Conservation (phyloP, 2,797 vertebrate genomes). For the Schizopygopsis malacanthus region DNA sequence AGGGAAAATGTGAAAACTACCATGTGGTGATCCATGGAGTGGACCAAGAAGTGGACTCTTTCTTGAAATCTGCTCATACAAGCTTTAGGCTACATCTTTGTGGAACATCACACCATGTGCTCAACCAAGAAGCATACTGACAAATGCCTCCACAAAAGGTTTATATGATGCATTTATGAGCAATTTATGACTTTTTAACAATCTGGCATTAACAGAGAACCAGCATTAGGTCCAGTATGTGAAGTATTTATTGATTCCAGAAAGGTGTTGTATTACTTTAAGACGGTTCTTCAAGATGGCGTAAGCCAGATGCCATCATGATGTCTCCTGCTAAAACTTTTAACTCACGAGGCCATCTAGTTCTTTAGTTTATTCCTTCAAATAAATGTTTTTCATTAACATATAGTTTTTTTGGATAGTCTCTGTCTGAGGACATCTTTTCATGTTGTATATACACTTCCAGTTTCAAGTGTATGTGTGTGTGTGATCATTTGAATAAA, state of each 20-base stretch:
- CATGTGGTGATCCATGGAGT: not conserved
- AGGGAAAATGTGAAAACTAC: not conserved
- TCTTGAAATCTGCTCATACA: not conserved
- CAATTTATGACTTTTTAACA: not conserved
- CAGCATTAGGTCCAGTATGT: not conserved
- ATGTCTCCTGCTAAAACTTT: not conserved
- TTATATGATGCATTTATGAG: not conserved
- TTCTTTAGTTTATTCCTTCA: not conserved
- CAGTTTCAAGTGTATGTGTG: constrained; percentile 1
- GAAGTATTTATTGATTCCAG: constrained; percentile 13
- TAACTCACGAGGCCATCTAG: not conserved
- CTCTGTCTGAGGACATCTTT: not conserved
- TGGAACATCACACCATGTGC: not conserved
- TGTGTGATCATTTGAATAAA: constrained; percentile 12
- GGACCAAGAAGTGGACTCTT: not conserved
- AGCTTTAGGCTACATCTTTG: not conserved
- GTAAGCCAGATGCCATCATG: not conserved
- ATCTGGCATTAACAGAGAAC: not conserved
- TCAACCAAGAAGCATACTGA: not conserved
- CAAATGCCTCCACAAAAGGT: not conserved
- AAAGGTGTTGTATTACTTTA: constrained; percentile 17
- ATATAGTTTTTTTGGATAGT: not conserved
- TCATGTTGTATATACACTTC: not conserved
- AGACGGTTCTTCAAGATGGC: constrained; percentile 19
- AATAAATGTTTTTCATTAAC: not conserved